Percentiles rank a stretch among this genome's conserved stretches.
These are phyloP conservation scores for Trichogramma pretiosum DNA, from an alignment of 1,140 invertebrate species.

Conservation along the genomic window DNA sequence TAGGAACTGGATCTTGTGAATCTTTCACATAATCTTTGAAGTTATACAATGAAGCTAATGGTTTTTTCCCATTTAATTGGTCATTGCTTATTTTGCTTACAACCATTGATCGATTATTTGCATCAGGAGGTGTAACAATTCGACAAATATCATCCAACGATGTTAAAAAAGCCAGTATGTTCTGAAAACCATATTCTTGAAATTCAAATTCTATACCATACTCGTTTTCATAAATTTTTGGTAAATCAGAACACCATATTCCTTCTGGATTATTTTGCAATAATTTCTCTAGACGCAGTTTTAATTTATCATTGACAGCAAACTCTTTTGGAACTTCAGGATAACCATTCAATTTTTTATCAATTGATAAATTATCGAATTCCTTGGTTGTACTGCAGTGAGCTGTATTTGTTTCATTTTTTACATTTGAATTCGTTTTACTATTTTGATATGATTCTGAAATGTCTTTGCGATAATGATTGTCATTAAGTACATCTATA, in stretches of 20 bases:
- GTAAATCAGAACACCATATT: slow-evolving; percentile 37
- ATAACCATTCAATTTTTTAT: too few relatives aligned
- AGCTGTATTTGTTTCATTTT: too few relatives aligned
- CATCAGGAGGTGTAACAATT: slow-evolving; percentile 14
- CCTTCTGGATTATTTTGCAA: slow-evolving; percentile 31
- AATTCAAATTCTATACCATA: slow-evolving; percentile 33
- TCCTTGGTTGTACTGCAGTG: too few relatives aligned
- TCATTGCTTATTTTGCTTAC: slow-evolving; percentile 21
- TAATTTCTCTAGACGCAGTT: slow-evolving; percentile 30
- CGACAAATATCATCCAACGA: slow-evolving; percentile 35
- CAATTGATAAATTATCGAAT: background rate
- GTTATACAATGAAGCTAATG: slow-evolving; percentile 14
- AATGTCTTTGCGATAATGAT: too few relatives aligned
- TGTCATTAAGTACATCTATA: too few relatives aligned
- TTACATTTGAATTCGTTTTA: background rate
- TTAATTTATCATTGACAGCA: slow-evolving; percentile 21
- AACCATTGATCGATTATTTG: slow-evolving; percentile 26
- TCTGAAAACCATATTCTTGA: slow-evolving; percentile 30
- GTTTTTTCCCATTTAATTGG: background rate
- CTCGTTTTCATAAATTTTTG: slow-evolving; percentile 26
- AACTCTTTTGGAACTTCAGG: too few relatives aligned
- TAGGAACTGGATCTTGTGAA: slow-evolving; percentile 23
- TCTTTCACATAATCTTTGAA: slow-evolving; percentile 16
- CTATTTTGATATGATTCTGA: background rate
- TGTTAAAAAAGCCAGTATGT: slow-evolving; percentile 29